Base-by-base conservation (phyloP, 2,113 vertebrate genomes). In the Chrysochloris asiatica region DNA sequence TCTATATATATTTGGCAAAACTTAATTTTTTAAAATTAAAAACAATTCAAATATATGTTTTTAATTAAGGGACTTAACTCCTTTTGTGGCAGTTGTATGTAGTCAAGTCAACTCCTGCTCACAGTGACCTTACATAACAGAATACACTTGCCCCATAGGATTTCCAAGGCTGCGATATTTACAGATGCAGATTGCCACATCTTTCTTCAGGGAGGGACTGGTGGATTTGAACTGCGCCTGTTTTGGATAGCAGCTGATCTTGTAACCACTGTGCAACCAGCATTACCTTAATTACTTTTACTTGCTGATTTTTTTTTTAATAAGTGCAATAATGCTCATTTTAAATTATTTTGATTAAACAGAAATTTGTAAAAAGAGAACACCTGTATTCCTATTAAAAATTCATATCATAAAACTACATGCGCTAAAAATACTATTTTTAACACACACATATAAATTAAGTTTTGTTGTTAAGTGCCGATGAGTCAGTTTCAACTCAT, bases 361-460 rank as follows among this genome's bases (percentile, higher is more conserved):
- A 28, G n/a, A 78, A 61, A 50, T 38, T 0, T 4, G 33, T 50
- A 33, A 56, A 50, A 2, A 59, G 47, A 71, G 52, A 36, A 65
- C 1, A 85, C 14, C 33, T 77, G 2, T 30, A 24, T 83, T 59
- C 83, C 56, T 8, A 73, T 89, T 1, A 45, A 4, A 65, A 21
- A 86, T 67, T 8, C 63, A 73, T 54, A 86, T 38, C 10, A 67
- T 2, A 65, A 54, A 88, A 81, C 22, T 63, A 95, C 88, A 79
- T 38, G 6, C 33, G 13, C 63, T 61, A 22, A 54, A 83, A 92
- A 83, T 26, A 52, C 41, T 1, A 75, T 47, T 84, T n/a, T 95
- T 87, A 72, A 10, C 4, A n/a, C 10, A 69, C 1, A 69, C 2
- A n/a, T n/a, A n/a, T n/a, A n/a, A n/a, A n/a, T n/a, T n/a, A n/a